These are phyloP conservation scores for Carassius auratus DNA, from an alignment of 2,113 vertebrate genomes.

Conservation along the genomic window DNA sequence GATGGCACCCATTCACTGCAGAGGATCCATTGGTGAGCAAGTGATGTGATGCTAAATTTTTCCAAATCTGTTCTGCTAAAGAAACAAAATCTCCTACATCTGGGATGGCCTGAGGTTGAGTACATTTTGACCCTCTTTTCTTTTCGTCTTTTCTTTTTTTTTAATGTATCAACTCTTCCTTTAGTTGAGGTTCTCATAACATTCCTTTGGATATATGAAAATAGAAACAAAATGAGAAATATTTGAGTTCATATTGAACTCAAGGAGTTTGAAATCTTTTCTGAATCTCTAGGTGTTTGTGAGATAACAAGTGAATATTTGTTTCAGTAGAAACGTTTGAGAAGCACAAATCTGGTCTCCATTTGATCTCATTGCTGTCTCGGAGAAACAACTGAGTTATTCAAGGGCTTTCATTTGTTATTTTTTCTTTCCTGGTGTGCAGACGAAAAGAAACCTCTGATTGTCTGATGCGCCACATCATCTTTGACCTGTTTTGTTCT, in stretches of 20 bases:
- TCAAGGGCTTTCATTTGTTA: background rate
- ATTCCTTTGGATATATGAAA: background rate
- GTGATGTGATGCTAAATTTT: too few species aligned
- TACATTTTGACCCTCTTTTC: background rate
- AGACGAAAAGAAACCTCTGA: background rate
- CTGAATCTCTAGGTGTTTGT: background rate
- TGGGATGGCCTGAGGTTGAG: too few species aligned
- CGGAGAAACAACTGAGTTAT: background rate
- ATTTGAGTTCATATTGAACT: slow-evolving; percentile 3
- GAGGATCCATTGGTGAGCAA: too few species aligned
- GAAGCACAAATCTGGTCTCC: background rate
- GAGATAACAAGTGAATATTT: background rate
- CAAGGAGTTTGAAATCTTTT: too few species aligned
- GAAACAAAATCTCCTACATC: too few species aligned
- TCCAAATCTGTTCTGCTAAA: too few species aligned
- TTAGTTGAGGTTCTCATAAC: background rate
- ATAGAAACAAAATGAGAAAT: background rate
- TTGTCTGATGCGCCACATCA: background rate
- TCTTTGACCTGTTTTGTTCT: slow-evolving; percentile 33
- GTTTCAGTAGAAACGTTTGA: background rate
- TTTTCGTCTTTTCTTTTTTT: background rate
- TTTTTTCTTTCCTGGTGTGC: slow-evolving; percentile 2
- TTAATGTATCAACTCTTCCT: background rate
- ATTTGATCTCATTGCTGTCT: background rate
- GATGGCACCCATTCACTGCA: too few species aligned